Base-by-base conservation (phyloP, 2,888 invertebrate species). In the Zele albiditarsus region DNA sequence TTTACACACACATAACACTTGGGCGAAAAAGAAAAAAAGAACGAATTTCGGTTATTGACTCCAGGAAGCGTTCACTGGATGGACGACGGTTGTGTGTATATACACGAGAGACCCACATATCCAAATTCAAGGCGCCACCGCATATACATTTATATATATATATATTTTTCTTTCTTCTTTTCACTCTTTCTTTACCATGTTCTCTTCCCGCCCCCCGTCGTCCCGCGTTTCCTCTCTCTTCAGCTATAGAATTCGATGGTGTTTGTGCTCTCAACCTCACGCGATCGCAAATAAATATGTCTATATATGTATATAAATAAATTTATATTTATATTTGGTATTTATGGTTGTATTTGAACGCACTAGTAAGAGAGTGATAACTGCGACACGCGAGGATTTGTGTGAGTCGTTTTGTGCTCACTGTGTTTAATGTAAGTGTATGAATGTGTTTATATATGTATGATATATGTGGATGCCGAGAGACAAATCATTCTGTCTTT, bases 41-140 rank as follows among this genome's bases (percentile, higher is more conserved):
- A 46, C 23, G 57, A 73, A 69, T 33, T 67, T 73, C 73, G 73
- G 66, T 46, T 46, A 27, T 67, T 46, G 67, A 73, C 73, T 73
- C 66, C 60, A 58, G 73, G 57, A 73, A 60, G 42, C 58, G 66
- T 46, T 16, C 20, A 53, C 53, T 53, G 20, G 66, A 25, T 66
- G 66, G 23, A 57, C 67, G n/a, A 31, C 42, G 66, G 42, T 12
- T 53, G 53, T 20, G 53, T 53, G 20, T 20, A 53, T 42, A 33
- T 33, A 38, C 28, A 46, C 42, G 25, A 20, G 53, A 73, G 73
- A 73, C 73, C 73, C 58, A 73, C 67, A 73, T 73, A 67, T 66
- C 25, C 42, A 42, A 66, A 66, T 66, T 38, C 23, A 66, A 38
- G 66, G 66, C 66, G 66, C 66, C 66, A 66, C 38, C 60, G 60